Conservation (phyloP, 1,140 invertebrate genomes). For the Temnothorax nylanderi region DNA sequence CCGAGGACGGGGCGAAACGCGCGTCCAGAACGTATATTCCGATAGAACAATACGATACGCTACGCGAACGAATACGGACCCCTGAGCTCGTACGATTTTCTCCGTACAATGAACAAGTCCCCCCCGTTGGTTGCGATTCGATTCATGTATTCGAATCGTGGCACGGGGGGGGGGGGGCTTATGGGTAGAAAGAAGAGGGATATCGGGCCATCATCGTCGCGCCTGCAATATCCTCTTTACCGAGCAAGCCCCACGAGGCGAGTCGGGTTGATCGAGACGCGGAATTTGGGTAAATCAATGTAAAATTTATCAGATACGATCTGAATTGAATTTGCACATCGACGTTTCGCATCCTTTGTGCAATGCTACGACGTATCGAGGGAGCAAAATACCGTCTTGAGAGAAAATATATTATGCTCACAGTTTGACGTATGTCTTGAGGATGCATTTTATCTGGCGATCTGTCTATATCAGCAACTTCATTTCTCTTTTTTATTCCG, state of each 20-base stretch:
- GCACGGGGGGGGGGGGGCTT: not conserved
- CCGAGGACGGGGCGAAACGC: constrained; percentile 46
- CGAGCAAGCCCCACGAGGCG: constrained; percentile 32
- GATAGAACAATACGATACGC: constrained; percentile 72
- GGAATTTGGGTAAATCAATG: constrained; percentile 64
- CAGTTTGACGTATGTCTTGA: not conserved
- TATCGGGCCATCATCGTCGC: constrained; percentile 35
- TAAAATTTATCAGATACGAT: constrained; percentile 42
- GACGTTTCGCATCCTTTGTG: not conserved
- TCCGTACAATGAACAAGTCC: constrained; percentile 63
- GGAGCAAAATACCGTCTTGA: not conserved
- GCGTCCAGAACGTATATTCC: constrained; percentile 67
- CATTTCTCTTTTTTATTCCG: not conserved
- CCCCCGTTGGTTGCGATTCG: constrained; percentile 67
- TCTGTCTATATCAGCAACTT: not conserved
- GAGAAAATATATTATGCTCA: not conserved
- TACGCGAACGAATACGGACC: constrained; percentile 17
- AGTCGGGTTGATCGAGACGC: constrained; percentile 57
- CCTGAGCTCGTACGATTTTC: constrained; percentile 55
- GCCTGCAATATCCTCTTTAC: constrained; percentile 60
- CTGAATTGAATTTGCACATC: constrained; percentile 16
- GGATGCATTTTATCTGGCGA: not conserved
- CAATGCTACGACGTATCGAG: not conserved
- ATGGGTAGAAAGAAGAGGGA: constrained; percentile 47
- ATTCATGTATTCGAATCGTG: constrained; percentile 59